These are phyloP conservation scores for Megalopta genalis DNA, from an alignment of 1,140 invertebrate genomes.

Conservation along the genomic window DNA sequence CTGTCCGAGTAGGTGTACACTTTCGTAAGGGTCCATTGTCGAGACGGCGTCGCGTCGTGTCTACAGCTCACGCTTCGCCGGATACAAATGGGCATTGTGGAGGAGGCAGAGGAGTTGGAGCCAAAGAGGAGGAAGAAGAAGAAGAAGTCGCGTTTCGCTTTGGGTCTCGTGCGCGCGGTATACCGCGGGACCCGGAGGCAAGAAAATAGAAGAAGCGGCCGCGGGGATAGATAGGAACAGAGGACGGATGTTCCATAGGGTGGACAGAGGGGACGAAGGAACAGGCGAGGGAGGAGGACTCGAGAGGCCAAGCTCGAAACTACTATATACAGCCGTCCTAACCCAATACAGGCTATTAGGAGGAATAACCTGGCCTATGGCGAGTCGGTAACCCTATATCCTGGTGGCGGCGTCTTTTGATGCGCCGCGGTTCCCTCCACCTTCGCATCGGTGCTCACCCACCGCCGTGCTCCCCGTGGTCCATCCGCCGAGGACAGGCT, in stretches of 20 bases:
- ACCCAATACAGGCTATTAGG: constrained; percentile 75
- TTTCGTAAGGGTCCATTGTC: constrained; percentile 44
- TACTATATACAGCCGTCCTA: constrained; percentile 66
- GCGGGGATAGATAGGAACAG: constrained; percentile 4
- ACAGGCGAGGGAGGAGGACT: constrained; percentile 44
- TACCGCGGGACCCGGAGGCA: constrained; percentile 1
- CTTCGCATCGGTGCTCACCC: constrained; percentile 68
- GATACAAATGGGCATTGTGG: constrained; percentile 43
- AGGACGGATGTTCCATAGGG: neutral
- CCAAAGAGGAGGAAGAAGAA: no score
- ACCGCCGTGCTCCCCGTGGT: constrained; percentile 66
- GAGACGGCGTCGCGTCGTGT: constrained; percentile 59
- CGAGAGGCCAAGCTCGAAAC: constrained; percentile 55
- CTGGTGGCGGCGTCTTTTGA: constrained; percentile 74
- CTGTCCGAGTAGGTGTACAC: constrained; percentile 53
- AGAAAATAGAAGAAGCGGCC: constrained; percentile 33
- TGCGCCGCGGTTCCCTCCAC: constrained; percentile 62
- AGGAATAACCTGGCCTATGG: constrained; percentile 73
- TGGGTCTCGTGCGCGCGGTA: constrained; percentile 1
- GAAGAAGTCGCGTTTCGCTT: neutral
- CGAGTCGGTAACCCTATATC: constrained; percentile 75
- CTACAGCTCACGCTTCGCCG: constrained; percentile 65
- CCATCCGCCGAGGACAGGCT: constrained; percentile 74
- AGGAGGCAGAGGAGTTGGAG: neutral
- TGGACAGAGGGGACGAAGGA: neutral